A percentile compares a stretch with the other conserved stretches of the same genome.
Conservation (phyloP, 2,797 vertebrate genomes). For the Poeciliopsis gracilis region DNA sequence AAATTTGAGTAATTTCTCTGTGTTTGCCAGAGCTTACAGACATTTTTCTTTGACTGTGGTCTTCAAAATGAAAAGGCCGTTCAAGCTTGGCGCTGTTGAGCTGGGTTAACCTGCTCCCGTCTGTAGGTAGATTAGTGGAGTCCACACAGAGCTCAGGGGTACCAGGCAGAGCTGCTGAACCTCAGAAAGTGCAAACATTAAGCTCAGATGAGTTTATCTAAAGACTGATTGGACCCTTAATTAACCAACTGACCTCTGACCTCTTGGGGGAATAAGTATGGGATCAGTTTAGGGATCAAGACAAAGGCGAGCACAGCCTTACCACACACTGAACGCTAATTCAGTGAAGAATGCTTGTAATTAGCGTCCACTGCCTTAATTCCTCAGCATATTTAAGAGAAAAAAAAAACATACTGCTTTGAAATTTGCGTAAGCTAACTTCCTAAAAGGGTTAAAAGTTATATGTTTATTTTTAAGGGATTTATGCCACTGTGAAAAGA, state of each 20-base stretch:
- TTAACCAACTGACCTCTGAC: constrained; percentile 95
- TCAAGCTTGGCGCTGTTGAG: constrained; percentile 87
- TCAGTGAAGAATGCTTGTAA: constrained; percentile 96
- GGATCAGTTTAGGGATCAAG: constrained; percentile 95
- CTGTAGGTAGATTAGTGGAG: constrained; percentile 90
- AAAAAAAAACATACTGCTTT: constrained; percentile 83
- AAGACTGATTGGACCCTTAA: constrained; percentile 90
- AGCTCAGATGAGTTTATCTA: constrained; percentile 93
- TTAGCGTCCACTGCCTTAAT: constrained; percentile 90
- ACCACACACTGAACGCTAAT: constrained; percentile 95
- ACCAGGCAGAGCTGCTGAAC: constrained; percentile 90
- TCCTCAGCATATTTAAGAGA: constrained; percentile 87
- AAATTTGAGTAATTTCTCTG: constrained; percentile 87
- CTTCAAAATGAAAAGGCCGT: constrained; percentile 86
- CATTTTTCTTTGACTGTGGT: constrained; percentile 92
- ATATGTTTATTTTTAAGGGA: constrained; percentile 53
- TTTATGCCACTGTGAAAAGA: constrained; percentile 55
- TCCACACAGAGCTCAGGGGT: constrained; percentile 87
- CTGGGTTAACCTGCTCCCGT: constrained; percentile 86
- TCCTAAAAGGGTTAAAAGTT: constrained; percentile 86
- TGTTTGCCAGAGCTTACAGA: constrained; percentile 89
- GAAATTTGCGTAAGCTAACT: constrained; percentile 88
- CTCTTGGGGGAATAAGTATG: constrained; percentile 91
- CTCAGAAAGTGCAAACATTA: constrained; percentile 90
- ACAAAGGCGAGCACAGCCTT: constrained; percentile 88